Base-by-base conservation (phyloP, 2,797 vertebrate species). In the Buphagus erythrorhynchus region DNA sequence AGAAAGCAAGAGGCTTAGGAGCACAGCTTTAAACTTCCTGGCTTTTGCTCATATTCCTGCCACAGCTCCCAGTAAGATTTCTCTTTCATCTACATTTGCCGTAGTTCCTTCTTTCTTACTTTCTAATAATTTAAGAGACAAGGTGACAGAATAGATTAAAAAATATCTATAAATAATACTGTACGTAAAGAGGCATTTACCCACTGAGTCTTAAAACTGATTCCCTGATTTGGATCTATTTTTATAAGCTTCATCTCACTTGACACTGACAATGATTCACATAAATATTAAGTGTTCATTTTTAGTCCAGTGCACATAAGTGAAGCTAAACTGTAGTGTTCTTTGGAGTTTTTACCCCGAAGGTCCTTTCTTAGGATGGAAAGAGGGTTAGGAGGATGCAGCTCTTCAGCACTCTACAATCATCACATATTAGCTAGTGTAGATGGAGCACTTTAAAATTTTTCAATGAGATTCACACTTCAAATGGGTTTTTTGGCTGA, bases 221-320 rank as follows among this genome's bases (percentile, higher is more conserved):
- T 81, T 94, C 65, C 76, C 26, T 55, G 76, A 94, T 94, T 93
- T 84, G 62, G 36, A 63, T 91, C 93, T 96, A 90, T 94, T 96
- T 96, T 96, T 96, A 69, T 86, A 91, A 91, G 49, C 66, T 83
- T 93, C 78, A 75, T 96, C 87, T 95, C 76, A 72, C 78, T 95
- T 96, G 96, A 93, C 95, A 97, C 69, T 96, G 94, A 93, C 92
- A 96, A 68, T 94, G 92, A 96, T 95, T 97, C 94, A 91, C 78
- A 97, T 96, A 96, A 97, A 97, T 96, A 96, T 91, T 94, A 96
- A 91, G 86, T 84, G 78, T 63, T 96, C 73, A 86, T 95, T 95
- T 96, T 95, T 75, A 96, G 89, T 93, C 93, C 87, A 86, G 3
- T 84, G 87, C 85, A 94, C 78, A 63, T 62, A 86, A 96, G 40